These are phyloP conservation scores for Antigone vipio DNA, from an alignment of 2,113 vertebrate genomes.

Conservation along the genomic window DNA sequence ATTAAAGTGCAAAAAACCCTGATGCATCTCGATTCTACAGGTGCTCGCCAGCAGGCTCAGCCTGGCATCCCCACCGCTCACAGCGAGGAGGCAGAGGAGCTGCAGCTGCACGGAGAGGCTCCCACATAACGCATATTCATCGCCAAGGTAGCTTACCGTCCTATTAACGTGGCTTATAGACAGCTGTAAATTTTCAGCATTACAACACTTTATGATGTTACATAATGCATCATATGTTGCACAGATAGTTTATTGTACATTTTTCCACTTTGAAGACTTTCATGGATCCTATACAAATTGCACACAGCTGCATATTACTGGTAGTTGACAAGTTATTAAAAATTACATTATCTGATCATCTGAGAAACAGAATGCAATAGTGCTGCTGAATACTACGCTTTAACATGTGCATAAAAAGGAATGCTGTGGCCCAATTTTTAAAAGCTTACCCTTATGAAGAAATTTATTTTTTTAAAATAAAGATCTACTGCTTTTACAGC, in stretches of 20 bases:
- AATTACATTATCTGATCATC: constrained; percentile 41
- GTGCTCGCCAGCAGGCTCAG: background rate
- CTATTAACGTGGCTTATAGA: background rate
- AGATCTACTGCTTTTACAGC: background rate
- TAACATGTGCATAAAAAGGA: background rate
- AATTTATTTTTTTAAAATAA: background rate
- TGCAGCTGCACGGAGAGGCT: background rate
- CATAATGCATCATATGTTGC: constrained; percentile 18
- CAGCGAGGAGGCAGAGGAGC: background rate
- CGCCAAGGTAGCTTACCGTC: background rate
- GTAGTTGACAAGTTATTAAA: constrained; percentile 48
- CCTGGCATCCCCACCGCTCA: background rate
- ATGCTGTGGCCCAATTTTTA: background rate
- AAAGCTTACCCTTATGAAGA: background rate
- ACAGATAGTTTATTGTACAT: constrained; percentile 32
- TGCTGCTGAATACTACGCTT: background rate
- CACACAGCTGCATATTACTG: constrained; percentile 7
- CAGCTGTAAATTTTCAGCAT: constrained; percentile 19
- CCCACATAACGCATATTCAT: background rate
- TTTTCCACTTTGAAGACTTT: constrained; percentile 41
- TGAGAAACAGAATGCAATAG: background rate
- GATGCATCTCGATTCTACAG: background rate
- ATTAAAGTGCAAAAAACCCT: background rate
- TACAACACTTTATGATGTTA: constrained; percentile 33
- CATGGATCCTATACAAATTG: background rate